Evolutionary conservation across 2,888 invertebrate species (phyloP), one percentile per base, ranked within the genome.

Genomic region (Andrena bicolor): DNA sequence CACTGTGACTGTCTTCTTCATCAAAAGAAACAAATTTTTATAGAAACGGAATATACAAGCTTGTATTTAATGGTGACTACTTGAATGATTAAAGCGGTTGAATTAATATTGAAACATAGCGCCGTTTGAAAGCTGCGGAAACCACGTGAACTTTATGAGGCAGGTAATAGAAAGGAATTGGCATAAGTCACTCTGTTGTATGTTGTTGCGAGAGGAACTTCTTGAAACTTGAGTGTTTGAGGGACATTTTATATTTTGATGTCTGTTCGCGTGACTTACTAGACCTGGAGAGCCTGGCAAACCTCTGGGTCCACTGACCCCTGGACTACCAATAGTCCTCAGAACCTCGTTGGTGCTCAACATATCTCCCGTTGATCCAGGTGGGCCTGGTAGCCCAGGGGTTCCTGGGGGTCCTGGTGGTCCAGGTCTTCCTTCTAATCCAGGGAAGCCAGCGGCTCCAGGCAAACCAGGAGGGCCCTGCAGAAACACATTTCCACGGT

Each of bases 281-380:
- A 95, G 91, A 87, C 96, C 96, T 49, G 95, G 93, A 16, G 94
- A 91, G 41, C 96, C 96, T 10, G 95, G 95, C 53, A 94, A 92
- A 64, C 96, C 96, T 89, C 95, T 93, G 1, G 95, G 94, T 53
- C 95, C 95, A 75, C 92, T 91, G 4, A 94, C 91, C 61, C 95
- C 96, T 26, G 95, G 94, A 66, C 92, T 91, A 32, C 95, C 95
- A 94, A 84, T 80, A 86, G 82, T 81, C 86, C 71, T 88, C 35
- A 90, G 89, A 66, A 86, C 87, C 79, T 75, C 91, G 81, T 89
- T 92, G 70, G 82, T 86, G 53, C 73, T 88, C 2, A 91, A 82
- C 77, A 89, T 90, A 72, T 92, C 93, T 76, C 48, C 94, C 92
- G 92, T 91, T 7, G 93, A 90, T 0, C 94, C 95, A 0, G 94